These are phyloP conservation scores for Xestia ashworthii DNA, from an alignment of 2,888 invertebrate species.

Conservation along the genomic window DNA sequence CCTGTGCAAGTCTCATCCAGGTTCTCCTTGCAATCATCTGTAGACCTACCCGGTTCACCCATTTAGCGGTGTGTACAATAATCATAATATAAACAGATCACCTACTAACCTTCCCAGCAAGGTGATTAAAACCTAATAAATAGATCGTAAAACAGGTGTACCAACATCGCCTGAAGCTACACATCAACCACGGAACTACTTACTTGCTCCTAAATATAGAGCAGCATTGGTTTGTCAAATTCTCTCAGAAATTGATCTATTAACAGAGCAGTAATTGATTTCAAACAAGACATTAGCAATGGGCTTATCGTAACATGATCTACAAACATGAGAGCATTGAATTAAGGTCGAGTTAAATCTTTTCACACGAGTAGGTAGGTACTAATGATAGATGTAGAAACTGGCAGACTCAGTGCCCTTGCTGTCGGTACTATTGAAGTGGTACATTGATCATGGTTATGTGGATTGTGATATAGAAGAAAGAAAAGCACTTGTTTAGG, in stretches of 20 bases:
- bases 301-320: constrained; percentile 56
- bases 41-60: not conserved
- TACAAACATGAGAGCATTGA: constrained; percentile 55
- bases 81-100: not conserved
- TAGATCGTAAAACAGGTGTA: not conserved
- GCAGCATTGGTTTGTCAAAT: constrained; percentile 23
- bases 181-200: constrained; percentile 25
- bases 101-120: constrained; percentile 38
- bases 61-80: not conserved
- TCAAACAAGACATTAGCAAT: constrained; percentile 44
- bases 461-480: not conserved
- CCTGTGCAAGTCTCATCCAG: not conserved
- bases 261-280: constrained; percentile 45
- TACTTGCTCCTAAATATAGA: not conserved
- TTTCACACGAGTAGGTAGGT: constrained; percentile 31
- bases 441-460: too few species aligned
- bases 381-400: constrained; percentile 19
- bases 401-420: constrained; percentile 25
- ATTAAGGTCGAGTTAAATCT: constrained; percentile 42
- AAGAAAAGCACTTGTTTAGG: not conserved
- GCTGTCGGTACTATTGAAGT: not conserved
- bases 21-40: too few species aligned
- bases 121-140: not conserved
- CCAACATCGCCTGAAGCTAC: constrained; percentile 36
- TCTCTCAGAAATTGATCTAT: constrained; percentile 11